Conservation (phyloP, 2,888 invertebrate species). For the Macaria notata region DNA sequence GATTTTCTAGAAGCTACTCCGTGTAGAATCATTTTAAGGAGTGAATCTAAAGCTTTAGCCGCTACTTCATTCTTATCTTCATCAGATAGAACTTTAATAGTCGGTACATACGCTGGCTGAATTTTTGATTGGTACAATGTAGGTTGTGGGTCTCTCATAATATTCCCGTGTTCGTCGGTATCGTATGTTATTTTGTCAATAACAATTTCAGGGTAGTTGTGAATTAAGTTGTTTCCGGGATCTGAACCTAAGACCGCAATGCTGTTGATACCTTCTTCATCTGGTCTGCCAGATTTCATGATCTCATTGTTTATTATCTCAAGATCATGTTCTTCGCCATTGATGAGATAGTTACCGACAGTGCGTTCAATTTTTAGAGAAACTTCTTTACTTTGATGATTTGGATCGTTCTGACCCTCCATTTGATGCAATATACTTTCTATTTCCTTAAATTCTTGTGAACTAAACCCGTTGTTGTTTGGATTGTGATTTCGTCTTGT, state of each 20-base stretch:
- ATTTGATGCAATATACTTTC: constrained; percentile 12
- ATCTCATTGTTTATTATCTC: constrained; percentile 7
- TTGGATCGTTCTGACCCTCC: constrained; percentile 1
- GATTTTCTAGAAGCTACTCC: constrained; percentile 14
- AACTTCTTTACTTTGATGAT: neutral
- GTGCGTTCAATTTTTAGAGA: constrained; percentile 10
- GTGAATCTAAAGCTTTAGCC: constrained; percentile 6
- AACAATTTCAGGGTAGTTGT: constrained; percentile 25
- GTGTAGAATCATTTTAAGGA: constrained; percentile 20
- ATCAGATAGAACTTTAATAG: neutral
- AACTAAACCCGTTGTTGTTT: no score
- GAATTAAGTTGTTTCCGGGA: constrained; percentile 12
- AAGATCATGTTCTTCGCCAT: neutral
- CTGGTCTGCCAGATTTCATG: constrained; percentile 1
- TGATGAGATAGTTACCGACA: neutral
- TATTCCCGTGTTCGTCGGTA: constrained; percentile 5
- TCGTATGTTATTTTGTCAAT: constrained; percentile 24
- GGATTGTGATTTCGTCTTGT: neutral
- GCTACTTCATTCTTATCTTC: constrained; percentile 9
- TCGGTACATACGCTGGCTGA: no score
- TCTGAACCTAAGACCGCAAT: constrained; percentile 1
- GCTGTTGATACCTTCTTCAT: constrained; percentile 7
- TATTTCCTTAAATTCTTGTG: constrained; percentile 10
- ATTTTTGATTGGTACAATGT: neutral
- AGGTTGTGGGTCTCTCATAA: neutral